Percentiles rank a stretch among this genome's conserved stretches.
phyloP scores from a whole-genome alignment of 1,140 invertebrate species.

The Pemphigus obesinymphae region DNA sequence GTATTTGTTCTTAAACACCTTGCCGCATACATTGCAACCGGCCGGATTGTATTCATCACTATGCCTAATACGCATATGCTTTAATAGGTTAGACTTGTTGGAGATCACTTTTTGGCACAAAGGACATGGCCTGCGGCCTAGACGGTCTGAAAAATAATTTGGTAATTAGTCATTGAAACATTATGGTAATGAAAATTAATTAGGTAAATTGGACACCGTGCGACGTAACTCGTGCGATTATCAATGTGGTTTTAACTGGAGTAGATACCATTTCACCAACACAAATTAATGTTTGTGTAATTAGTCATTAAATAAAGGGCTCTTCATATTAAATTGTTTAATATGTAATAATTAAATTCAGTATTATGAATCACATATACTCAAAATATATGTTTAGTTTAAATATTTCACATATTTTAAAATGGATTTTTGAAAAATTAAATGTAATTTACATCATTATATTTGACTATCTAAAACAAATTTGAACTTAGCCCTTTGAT shows the following conservation, averaged over 20 bases:
- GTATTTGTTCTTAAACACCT: constrained; percentile 67
- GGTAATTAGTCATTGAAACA: neutral
- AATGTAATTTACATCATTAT: no score
- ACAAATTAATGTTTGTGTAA: constrained; percentile 10
- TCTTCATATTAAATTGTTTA: neutral
- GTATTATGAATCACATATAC: no score
- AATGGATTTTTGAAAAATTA: no score
- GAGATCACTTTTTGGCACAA: constrained; percentile 53
- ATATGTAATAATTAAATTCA: no score
- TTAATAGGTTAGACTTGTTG: constrained; percentile 52
- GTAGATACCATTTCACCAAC: neutral
- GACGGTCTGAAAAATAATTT: constrained; percentile 43
- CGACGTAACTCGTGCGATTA: neutral
- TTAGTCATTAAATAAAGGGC: neutral
- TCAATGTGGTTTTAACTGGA: neutral
- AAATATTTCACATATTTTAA: no score
- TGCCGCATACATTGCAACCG: constrained; percentile 61
- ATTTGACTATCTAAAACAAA: no score
- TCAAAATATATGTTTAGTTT: no score
- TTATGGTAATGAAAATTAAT: neutral
- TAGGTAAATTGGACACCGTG: neutral
- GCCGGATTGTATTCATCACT: constrained; percentile 50
- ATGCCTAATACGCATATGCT: constrained; percentile 52
- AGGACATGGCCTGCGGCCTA: constrained; percentile 50
- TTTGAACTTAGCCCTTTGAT: no score